These are phyloP conservation scores for Diachrysia chrysitis DNA, from an alignment of 2,888 invertebrate genomes.

Conservation along the genomic window DNA sequence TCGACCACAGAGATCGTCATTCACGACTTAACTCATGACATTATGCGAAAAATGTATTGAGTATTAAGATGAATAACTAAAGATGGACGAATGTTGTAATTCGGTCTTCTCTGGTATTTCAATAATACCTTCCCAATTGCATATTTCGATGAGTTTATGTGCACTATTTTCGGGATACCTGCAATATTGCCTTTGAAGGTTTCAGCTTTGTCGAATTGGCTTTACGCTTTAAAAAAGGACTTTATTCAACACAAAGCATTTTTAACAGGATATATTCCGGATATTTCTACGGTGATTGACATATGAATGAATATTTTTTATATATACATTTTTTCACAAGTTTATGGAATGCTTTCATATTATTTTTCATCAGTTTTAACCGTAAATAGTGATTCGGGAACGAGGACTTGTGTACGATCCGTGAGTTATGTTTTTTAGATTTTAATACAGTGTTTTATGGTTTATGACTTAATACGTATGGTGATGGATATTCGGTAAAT, in stretches of 20 bases:
- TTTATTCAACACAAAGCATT: conserved; percentile 52
- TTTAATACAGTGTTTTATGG: neutral
- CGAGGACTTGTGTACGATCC: neutral
- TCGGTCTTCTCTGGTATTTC: no score
- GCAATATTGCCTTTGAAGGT: conserved; percentile 36
- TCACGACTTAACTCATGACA: no score
- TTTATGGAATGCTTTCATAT: conserved; percentile 35
- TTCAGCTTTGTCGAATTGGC: conserved; percentile 54
- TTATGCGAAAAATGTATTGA: no score
- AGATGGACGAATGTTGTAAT: no score
- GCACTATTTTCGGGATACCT: conserved; percentile 2
- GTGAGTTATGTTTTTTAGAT: neutral
- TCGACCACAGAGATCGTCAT: no score
- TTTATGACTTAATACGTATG: neutral
- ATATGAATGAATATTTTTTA: conserved; percentile 48
- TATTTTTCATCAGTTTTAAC: conserved; percentile 33
- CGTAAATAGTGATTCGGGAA: neutral
- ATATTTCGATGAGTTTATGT: conserved; percentile 5
- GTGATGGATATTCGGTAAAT: neutral
- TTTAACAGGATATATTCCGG: conserved; percentile 24
- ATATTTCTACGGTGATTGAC: conserved; percentile 58
- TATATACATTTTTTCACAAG: no score
- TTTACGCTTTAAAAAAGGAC: conserved; percentile 35
- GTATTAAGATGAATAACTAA: no score
- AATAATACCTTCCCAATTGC: no score